Percentiles rank a stretch among this genome's conserved stretches.
These are phyloP conservation scores for Aphidius ervi DNA, from an alignment of 1,140 invertebrate genomes.

Conservation along the genomic window DNA sequence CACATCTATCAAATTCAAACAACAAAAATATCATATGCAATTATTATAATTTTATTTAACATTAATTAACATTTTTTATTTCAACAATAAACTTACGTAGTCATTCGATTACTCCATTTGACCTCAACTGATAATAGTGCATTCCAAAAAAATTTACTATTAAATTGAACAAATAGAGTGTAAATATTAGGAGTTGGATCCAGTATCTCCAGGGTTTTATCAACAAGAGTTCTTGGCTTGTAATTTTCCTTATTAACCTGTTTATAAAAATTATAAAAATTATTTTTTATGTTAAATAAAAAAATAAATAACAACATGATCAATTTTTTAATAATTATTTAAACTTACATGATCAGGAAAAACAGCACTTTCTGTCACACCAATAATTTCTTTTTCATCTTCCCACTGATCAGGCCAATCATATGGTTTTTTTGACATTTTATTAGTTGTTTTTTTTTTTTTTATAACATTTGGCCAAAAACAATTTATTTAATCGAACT, in stretches of 20 bases:
- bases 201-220: conserved; percentile 72
- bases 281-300: conserved; percentile 1
- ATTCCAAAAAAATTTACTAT: conserved; percentile 81
- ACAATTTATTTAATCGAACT: too few relatives aligned
- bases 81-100: conserved; percentile 60
- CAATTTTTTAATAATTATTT: too few relatives aligned
- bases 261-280: conserved; percentile 17
- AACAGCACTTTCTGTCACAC: conserved; percentile 40
- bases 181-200: conserved; percentile 93
- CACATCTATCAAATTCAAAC: conserved; percentile 58
- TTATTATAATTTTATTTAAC: conserved; percentile 4
- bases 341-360: conserved; percentile 32
- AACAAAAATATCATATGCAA: conserved; percentile 17
- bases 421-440: neutral
- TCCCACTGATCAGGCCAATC: neutral
- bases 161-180: conserved; percentile 80
- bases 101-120: conserved; percentile 95
- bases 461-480: too few relatives aligned
- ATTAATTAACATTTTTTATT: neutral
- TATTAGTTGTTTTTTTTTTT: too few relatives aligned
- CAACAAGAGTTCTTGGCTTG: conserved; percentile 52
- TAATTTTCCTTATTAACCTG: conserved; percentile 35
- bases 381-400: conserved; percentile 9
- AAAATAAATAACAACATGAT: neutral
- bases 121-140: conserved; percentile 73